A percentile compares a stretch with the other conserved stretches of the same genome.
phyloP scores from a whole-genome alignment of 35 echinoderm and acorn worm genomes.

The Patiria miniata region DNA sequence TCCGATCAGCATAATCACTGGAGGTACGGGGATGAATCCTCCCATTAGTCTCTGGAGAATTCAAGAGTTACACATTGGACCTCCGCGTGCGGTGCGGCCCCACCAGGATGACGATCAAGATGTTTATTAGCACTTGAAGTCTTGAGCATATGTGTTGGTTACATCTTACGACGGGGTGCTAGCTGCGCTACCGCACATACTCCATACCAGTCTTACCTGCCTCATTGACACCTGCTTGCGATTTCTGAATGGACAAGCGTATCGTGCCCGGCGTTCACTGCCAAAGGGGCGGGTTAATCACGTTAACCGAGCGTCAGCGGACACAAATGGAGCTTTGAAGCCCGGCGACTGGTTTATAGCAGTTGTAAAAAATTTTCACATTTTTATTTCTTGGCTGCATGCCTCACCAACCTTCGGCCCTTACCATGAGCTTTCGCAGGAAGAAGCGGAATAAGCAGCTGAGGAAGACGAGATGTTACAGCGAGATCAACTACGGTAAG shows the following conservation, averaged over 20 bases:
- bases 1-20: not conserved
- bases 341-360: not conserved
- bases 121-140: conserved; percentile 11
- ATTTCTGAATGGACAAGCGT: not conserved
- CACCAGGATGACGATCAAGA: not conserved
- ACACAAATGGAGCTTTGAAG: not conserved
- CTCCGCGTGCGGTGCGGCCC: too few species aligned
- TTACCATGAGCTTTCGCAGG: conserved; percentile 55
- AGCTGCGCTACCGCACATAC: not conserved
- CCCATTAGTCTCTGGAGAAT: conserved; percentile 18
- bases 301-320: conserved; percentile 9
- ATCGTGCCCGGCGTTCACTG: not conserved
- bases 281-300: not conserved
- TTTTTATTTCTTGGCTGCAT: not conserved
- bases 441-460: conserved; percentile 55
- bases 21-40: not conserved
- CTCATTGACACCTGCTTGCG: not conserved
- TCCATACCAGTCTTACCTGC: not conserved
- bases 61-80: too few species aligned
- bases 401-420: not conserved
- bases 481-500: conserved; percentile 69
- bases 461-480: conserved; percentile 54
- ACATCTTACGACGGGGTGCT: not conserved
- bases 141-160: not conserved
- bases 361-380: not conserved